Evolutionary conservation across 1,140 invertebrate species (phyloP).

Genomic region (Drosophila rhopaloa): DNA sequence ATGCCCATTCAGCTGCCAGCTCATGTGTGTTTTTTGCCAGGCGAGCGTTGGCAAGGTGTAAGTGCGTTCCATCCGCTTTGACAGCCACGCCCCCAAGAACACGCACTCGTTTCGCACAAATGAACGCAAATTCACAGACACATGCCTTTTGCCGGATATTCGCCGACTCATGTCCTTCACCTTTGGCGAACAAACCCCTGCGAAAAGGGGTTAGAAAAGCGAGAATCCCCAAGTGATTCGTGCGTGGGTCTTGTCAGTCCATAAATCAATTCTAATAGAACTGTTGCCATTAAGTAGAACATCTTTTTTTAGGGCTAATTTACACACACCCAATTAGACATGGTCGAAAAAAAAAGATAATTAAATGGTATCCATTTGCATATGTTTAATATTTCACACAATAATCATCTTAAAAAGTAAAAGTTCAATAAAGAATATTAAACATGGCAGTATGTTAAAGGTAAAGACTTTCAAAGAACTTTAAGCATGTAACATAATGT

Average conservation of each 20-base stretch:
- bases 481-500: too few relatives aligned
- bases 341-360: not conserved
- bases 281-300: slow-evolving; percentile 29
- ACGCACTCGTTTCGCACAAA: slow-evolving; percentile 39
- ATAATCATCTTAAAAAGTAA: too few relatives aligned
- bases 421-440: too few relatives aligned
- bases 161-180: slow-evolving; percentile 32
- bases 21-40: not conserved
- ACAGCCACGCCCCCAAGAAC: slow-evolving; percentile 44
- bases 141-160: slow-evolving; percentile 31
- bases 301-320: slow-evolving; percentile 21
- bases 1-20: slow-evolving; percentile 59
- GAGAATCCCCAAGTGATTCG: slow-evolving; percentile 27
- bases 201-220: not conserved
- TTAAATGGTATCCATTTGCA: not conserved
- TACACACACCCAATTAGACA: slow-evolving; percentile 29
- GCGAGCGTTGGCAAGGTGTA: slow-evolving; percentile 2
- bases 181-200: not conserved
- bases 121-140: slow-evolving; percentile 44
- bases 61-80: slow-evolving; percentile 22
- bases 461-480: too few relatives aligned
- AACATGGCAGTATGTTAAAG: too few relatives aligned
- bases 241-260: slow-evolving; percentile 15
- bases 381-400: too few relatives aligned
- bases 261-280: slow-evolving; percentile 48